Percentiles rank a stretch among this genome's conserved stretches.
phyloP scores from a whole-genome alignment of 1,140 invertebrate genomes.

The Archivesica marissinica region DNA sequence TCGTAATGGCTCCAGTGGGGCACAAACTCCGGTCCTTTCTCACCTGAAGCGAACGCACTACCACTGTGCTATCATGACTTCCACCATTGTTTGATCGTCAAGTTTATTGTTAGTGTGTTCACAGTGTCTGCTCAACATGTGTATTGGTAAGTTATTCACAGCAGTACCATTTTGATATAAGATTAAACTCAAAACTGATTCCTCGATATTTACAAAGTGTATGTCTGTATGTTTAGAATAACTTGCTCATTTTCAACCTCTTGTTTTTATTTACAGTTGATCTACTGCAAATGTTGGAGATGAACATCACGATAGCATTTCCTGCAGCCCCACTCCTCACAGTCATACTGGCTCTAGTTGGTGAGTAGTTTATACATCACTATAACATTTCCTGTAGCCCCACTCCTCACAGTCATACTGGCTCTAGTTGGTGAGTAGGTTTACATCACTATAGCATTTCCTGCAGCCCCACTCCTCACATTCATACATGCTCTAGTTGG shows the following conservation, averaged over 20 bases:
- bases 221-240: too few species aligned
- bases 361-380: constrained; percentile 96
- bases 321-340: constrained; percentile 98
- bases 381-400: constrained; percentile 97
- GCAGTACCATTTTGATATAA: too few species aligned
- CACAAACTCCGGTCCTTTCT: too few species aligned
- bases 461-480: constrained; percentile 97
- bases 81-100: neutral
- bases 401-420: constrained; percentile 97
- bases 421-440: constrained; percentile 98
- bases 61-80: too few species aligned
- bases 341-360: constrained; percentile 98
- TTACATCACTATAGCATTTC: constrained; percentile 96
- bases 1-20: too few species aligned
- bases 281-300: constrained; percentile 97
- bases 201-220: too few species aligned
- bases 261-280: constrained; percentile 90
- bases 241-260: too few species aligned
- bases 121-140: too few species aligned
- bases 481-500: constrained; percentile 99
- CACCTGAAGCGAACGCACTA: too few species aligned
- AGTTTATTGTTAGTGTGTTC: neutral
- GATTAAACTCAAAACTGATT: too few species aligned
- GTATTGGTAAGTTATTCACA: too few species aligned
- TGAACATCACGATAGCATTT: constrained; percentile 93